Evolutionary conservation across 2,797 vertebrate genomes (phyloP), one percentile per base, ranked within the genome.

Genomic region (Spondyliosoma cantharus): DNA sequence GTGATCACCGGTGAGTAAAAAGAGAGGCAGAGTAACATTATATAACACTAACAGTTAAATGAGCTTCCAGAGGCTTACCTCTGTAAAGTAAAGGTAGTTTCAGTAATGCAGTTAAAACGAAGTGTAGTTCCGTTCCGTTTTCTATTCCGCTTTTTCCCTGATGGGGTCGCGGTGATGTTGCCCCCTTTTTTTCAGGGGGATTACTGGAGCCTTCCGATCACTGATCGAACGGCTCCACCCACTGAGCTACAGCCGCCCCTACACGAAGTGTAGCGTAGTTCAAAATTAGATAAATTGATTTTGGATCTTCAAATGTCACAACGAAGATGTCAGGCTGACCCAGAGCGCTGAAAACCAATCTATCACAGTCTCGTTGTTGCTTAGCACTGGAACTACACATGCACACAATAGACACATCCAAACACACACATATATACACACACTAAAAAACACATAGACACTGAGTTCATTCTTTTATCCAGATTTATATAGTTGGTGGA

Each of bases 221-320:
- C n/a, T n/a, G n/a, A n/a, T n/a, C n/a, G n/a, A n/a, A n/a, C n/a
- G n/a, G n/a, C n/a, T n/a, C n/a, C n/a, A n/a, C n/a, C n/a, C n/a
- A n/a, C n/a, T n/a, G n/a, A n/a, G n/a, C n/a, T n/a, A n/a, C n/a
- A n/a, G n/a, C n/a, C n/a, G n/a, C n/a, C n/a, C n/a, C n/a, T n/a
- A n/a, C n/a, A n/a, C 27, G 27, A 27, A 17, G 42, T n/a, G 49
- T 20, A 15, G 64, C 2, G 1, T 17, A 48, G 46, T 32, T 32
- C 32, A 20, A 7, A 65, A 20, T 20, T 24, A 14, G n/a, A 29
- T 7, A 1, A 19, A 45, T 46, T 74, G 20, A 64, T 76, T 42
- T 19, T 46, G 29, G 43, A 49, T 68, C 11, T 6, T 45, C 16
- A 68, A 79, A 81, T 76, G 58, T 58, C 69, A 68, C 70, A 70